Base-by-base conservation (phyloP, 2,113 vertebrate genomes). In the Odobenus rosmarus region DNA sequence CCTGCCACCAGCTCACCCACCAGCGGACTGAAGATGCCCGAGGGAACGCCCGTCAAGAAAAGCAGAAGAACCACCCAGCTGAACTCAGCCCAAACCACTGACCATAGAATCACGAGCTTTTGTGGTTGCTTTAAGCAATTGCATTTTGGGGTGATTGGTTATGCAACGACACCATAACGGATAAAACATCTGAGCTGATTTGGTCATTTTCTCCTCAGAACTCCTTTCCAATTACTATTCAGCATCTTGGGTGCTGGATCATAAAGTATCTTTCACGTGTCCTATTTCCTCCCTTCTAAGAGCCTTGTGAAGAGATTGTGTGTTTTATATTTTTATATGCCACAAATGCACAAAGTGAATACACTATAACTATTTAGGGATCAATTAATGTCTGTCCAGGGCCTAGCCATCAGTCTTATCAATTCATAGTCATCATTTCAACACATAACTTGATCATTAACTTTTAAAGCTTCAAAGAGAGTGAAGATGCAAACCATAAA, bases 381-480 rank as follows among this genome's bases (percentile, higher is more conserved):
- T 93, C 55, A 62, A 67, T 53, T 57, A 51, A 36, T 51, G 77
- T 33, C 61, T 95, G 95, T 33, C 64, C 31, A 72, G 71, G 59
- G 28, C 11, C 26, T 26, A 71, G 28, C 0, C 23, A 64, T 53
- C 46, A 91, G 31, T 36, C 53, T 59, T 24, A 59, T 49, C 53
- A 77, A 92, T 69, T 86, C 88, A 77, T 28, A 80, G 39, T 71
- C 57, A 90, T 31, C 55, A 79, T 82, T 91, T 93, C 69, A 87
- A 59, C 72, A 88, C 49, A 57, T 72, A 76, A 61, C 90, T 80
- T 42, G 53, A 59, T 90, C n/a, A 61, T 46, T 95, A 46, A 64
- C 81, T 80, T 90, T 57, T 67, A 87, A 96, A 87, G 33, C 24
- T 95, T 89, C 23, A 80, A 88, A 94, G 39, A 96, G 89, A 93